Evolutionary conservation across 2,888 invertebrate genomes (phyloP), one percentile per base, ranked within the genome.

Genomic region (Ceriagrion tenellum): DNA sequence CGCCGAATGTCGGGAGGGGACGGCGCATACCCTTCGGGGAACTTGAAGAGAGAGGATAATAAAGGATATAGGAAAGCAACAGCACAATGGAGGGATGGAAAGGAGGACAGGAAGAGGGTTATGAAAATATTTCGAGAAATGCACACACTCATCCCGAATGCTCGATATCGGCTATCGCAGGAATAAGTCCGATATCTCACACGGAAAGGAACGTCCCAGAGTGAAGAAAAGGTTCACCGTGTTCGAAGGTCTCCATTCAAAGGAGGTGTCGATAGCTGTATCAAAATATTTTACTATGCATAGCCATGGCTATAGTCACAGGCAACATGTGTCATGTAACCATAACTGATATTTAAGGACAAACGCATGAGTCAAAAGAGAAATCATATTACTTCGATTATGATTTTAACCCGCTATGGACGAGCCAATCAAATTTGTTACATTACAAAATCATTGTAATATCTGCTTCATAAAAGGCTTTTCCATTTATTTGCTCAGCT

Each of bases 81-180:
- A 12, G 13, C 20, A 59, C 59, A 26, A 69, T 69, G 69, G 23
- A 20, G 59, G 16, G 23, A 35, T 2, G 35, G 81, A 35, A 35
- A 13, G 69, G 2, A 2, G 0, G 69, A 69, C 26, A 69, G 81
- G n/a, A 16, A 13, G 13, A 18, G 81, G 4, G 81, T 81, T 35
- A 35, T 81, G 81, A 81, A 81, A 81, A 81, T 81, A 81, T 81
- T 81, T 35, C 35, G 35, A 3, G 81, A 81, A 81, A 81, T 81
- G 6, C 18, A 81, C 81, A 35, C 81, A 35, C 81, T 81, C 16
- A 35, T 35, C 81, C 16, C 12, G 81, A n/a, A 81, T 35, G 30
- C 35, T n/a, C 81, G 18, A 81, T 81, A 81, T 81, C 81, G 81
- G 81, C 35, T 81, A 81, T 81, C 35, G 81, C 18, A 10, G 35